phyloP scores from a whole-genome alignment of 2,888 invertebrate genomes.

The Arrhopalites spinosus region DNA sequence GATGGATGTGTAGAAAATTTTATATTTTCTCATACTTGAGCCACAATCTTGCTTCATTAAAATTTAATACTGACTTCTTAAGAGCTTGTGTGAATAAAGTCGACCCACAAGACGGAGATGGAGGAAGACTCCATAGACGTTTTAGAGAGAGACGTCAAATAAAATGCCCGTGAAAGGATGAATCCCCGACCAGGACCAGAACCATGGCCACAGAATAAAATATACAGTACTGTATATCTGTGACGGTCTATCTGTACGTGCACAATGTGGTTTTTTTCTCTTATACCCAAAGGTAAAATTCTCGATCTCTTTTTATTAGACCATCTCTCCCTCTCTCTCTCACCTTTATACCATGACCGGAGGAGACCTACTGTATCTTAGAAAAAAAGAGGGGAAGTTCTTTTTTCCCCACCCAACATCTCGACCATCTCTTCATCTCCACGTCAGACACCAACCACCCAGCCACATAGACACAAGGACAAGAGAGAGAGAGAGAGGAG shows the following conservation, averaged over 20 bases:
- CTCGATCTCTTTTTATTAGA: constrained; percentile 4
- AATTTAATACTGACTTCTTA: constrained; percentile 22
- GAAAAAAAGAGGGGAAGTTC: not conserved
- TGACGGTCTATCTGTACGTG: not conserved
- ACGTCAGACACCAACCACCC: too few relatives aligned
- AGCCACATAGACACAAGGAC: not conserved
- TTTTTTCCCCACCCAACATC: not conserved
- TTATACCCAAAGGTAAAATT: not conserved
- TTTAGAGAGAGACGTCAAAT: constrained; percentile 12
- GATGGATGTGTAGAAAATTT: too few relatives aligned
- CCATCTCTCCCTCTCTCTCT: not conserved
- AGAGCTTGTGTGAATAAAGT: constrained; percentile 13
- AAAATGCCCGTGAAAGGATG: constrained; percentile 17
- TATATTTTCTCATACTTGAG: too few relatives aligned
- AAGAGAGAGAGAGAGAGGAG: not conserved
- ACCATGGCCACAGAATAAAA: constrained; percentile 9
- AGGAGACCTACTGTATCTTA: not conserved
- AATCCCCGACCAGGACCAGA: not conserved
- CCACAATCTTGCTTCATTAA: too few relatives aligned
- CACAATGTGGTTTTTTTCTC: not conserved
- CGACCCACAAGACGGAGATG: not conserved
- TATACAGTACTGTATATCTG: not conserved
- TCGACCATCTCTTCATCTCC: too few relatives aligned
- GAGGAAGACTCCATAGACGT: not conserved
- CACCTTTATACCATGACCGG: not conserved